Conservation (phyloP, 2,888 invertebrate genomes). For the Lepidocyrtoides sp. region DNA sequence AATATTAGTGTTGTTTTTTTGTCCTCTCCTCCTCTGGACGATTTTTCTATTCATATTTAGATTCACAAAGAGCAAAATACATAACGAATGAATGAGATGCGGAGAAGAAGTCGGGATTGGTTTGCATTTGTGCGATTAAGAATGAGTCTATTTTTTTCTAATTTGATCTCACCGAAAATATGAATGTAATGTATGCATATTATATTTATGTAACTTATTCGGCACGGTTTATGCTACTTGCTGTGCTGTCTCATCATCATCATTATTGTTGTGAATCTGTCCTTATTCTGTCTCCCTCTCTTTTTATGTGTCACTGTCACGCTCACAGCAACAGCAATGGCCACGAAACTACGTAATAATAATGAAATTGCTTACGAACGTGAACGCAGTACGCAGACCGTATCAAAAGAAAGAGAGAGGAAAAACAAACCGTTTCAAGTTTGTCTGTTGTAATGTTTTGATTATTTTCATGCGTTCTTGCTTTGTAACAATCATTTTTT, state of each 20-base stretch:
- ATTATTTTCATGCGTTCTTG: no score
- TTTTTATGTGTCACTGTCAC: slow-evolving; percentile 41
- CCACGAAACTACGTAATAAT: no score
- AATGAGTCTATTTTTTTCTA: not conserved
- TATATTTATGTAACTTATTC: slow-evolving; percentile 21
- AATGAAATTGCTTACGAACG: slow-evolving; percentile 37
- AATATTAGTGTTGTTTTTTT: slow-evolving; percentile 11
- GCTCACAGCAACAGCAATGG: not conserved
- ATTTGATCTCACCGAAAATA: not conserved
- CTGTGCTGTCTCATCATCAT: slow-evolving; percentile 38
- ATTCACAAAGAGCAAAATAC: not conserved
- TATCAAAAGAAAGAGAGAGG: slow-evolving; percentile 22
- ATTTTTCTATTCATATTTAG: slow-evolving; percentile 42
- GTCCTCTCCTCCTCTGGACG: not conserved
- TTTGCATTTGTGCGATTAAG: not conserved
- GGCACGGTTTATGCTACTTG: slow-evolving; percentile 16
- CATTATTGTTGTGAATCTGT: not conserved
- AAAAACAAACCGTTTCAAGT: slow-evolving; percentile 27
- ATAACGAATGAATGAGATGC: slow-evolving; percentile 18
- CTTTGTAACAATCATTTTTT: not conserved
- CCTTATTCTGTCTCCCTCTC: not conserved
- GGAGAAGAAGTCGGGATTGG: slow-evolving; percentile 25
- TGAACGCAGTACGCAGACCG: no score
- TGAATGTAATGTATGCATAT: not conserved
- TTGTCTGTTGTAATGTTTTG: not conserved